phyloP scores from a whole-genome alignment of 2,797 vertebrate genomes.

The Myotis pilosus region DNA sequence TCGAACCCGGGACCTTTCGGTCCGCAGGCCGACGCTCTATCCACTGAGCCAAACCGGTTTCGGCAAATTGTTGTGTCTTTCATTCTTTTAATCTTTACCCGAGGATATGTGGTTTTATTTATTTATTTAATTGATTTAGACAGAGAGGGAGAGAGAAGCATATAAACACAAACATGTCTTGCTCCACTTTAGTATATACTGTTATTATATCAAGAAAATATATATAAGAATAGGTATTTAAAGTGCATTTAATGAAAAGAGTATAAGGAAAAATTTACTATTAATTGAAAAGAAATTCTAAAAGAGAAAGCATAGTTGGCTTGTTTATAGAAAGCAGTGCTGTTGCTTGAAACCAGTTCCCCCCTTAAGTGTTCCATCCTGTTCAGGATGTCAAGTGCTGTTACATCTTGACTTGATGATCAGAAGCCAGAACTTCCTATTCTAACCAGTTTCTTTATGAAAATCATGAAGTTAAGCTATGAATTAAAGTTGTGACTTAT shows the following conservation, averaged over 20 bases:
- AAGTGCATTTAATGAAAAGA: slow-evolving; percentile 11
- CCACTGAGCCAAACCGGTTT: too few species aligned
- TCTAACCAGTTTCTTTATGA: slow-evolving; percentile 41
- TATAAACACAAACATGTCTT: neutral
- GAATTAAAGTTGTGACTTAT: slow-evolving; percentile 45
- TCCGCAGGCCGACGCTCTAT: too few species aligned
- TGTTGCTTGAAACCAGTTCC: slow-evolving; percentile 1
- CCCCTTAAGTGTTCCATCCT: neutral
- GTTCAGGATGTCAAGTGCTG: neutral
- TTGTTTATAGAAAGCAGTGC: neutral
- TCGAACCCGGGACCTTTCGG: too few species aligned
- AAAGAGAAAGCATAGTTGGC: neutral
- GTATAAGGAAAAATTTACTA: neutral
- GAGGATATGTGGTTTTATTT: neutral
- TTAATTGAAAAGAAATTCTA: slow-evolving; percentile 6
- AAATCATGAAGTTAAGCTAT: slow-evolving; percentile 45
- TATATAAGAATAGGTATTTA: neutral
- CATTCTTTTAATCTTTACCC: neutral
- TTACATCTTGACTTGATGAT: slow-evolving; percentile 31
- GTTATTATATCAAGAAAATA: neutral
- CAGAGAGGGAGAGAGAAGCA: neutral
- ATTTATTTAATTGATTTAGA: neutral
- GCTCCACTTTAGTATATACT: neutral
- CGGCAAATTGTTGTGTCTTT: neutral
- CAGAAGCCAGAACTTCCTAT: slow-evolving; percentile 49